phyloP scores from a whole-genome alignment of 2,113 vertebrate genomes.

The Cricetomys ansorgei region DNA sequence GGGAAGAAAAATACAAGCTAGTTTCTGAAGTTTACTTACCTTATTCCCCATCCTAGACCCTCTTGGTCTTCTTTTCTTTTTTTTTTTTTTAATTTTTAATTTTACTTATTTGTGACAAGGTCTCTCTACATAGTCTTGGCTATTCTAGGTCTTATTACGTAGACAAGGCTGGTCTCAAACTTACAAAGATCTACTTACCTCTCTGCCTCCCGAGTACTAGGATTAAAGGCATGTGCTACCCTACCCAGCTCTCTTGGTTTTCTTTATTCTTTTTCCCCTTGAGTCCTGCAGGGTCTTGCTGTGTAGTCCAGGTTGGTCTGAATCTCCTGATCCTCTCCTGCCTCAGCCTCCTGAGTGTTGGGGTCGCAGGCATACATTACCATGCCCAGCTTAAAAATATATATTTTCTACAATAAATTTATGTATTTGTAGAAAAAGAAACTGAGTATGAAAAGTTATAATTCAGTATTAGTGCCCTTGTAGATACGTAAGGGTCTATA shows the following conservation, averaged over 20 bases:
- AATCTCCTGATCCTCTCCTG: background rate
- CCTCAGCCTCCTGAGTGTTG: background rate
- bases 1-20: background rate
- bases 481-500: constrained; percentile 37
- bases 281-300: background rate
- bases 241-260: background rate
- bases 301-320: background rate
- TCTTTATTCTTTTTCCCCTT: too few species aligned
- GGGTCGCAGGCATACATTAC: background rate
- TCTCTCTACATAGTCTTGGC: background rate
- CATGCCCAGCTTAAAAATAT: background rate
- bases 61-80: background rate
- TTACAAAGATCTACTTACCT: background rate
- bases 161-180: background rate
- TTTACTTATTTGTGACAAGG: background rate
- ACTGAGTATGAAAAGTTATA: background rate
- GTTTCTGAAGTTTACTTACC: background rate
- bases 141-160: background rate
- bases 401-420: background rate
- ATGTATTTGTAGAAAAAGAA: background rate
- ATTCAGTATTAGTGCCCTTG: constrained; percentile 9
- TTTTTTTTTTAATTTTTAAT: background rate
- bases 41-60: background rate
- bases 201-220: background rate
- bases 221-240: background rate